Conservation (phyloP, 2,113 vertebrate species). For the Sisor rabdophorus region DNA sequence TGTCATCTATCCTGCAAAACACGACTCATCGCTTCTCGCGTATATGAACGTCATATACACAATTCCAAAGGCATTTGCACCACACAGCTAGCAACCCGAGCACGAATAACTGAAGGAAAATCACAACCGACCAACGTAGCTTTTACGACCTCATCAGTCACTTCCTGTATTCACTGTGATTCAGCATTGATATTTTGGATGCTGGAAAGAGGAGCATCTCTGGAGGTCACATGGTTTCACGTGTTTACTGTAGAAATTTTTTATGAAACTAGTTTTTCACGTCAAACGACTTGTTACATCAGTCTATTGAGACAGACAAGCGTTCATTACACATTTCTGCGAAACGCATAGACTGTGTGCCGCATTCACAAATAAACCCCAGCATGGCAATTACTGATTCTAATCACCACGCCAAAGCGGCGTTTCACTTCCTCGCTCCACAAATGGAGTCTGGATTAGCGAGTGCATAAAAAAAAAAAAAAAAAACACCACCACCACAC, state of each 20-base stretch:
- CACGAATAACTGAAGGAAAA: conserved; percentile 20
- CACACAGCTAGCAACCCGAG: conserved; percentile 1
- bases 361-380: neutral
- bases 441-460: neutral
- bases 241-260: neutral
- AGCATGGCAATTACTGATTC: neutral
- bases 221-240: neutral
- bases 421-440: neutral
- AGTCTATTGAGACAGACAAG: neutral
- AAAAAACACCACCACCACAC: neutral
- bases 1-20: conserved; percentile 4
- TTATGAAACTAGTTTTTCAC: neutral
- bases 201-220: neutral
- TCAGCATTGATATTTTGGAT: neutral
- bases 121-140: conserved; percentile 1
- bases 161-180: neutral
- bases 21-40: conserved; percentile 10
- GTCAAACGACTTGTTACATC: neutral
- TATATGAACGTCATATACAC: conserved; percentile 25
- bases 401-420: neutral
- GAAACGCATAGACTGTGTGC: neutral
- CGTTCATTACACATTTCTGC: neutral
- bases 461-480: too few relatives aligned
- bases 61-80: conserved; percentile 16
- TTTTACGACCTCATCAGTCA: conserved; percentile 26